Conservation (phyloP, 2,797 vertebrate genomes). For the Sciurus vulgaris region DNA sequence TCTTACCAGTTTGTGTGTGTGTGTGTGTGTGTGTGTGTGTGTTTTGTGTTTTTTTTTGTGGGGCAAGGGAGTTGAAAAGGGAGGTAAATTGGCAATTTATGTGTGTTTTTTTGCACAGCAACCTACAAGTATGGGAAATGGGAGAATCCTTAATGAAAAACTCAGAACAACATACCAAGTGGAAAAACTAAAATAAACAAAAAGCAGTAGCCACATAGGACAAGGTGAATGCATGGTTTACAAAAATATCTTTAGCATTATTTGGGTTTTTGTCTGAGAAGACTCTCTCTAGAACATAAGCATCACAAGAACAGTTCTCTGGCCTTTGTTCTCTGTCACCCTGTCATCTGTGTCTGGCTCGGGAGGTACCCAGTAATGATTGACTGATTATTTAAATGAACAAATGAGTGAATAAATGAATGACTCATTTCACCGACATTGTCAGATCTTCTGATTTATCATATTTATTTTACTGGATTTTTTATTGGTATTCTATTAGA, state of each 20-base stretch:
- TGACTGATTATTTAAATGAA: background rate
- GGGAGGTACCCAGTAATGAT: background rate
- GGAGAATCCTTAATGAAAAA: background rate
- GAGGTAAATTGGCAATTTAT: background rate
- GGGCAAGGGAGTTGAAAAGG: background rate
- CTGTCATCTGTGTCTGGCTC: background rate
- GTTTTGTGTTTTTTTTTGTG: background rate
- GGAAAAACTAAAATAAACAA: background rate
- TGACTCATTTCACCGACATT: background rate
- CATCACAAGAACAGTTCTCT: background rate
- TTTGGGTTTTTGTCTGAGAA: background rate
- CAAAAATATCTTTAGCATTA: background rate
- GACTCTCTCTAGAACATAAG: background rate
- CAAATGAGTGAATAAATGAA: background rate
- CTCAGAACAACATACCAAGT: background rate
- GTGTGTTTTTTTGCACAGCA: background rate
- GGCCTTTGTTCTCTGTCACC: background rate
- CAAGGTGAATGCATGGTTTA: background rate
- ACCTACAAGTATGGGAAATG: background rate
- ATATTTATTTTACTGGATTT: constrained; percentile 28
- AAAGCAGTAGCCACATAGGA: background rate
- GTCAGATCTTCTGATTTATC: constrained; percentile 7
- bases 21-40: too few species aligned
- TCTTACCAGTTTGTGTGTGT: too few species aligned
- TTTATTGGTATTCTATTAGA: background rate